Evolutionary conservation across 2,797 vertebrate species (phyloP).

Genomic region (Brachyrhaphis roseni): DNA sequence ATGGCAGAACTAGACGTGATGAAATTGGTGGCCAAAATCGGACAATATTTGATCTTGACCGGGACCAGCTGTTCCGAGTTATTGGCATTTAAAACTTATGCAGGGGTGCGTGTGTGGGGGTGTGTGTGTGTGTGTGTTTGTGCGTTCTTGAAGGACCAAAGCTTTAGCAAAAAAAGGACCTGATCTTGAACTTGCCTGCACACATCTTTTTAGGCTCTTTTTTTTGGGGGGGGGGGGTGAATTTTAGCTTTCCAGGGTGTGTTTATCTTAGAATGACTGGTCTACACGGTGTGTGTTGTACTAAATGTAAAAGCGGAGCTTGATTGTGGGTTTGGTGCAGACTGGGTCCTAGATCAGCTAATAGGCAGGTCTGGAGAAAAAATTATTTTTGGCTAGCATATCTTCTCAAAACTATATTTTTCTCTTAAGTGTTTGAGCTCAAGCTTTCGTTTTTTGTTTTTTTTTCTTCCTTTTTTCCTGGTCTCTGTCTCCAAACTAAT

Average conservation of each 20-base stretch:
- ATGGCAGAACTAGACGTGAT: background rate
- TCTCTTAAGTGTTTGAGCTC: conserved; percentile 38
- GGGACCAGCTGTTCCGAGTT: background rate
- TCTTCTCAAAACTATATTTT: conserved; percentile 62
- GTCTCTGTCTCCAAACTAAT: conserved; percentile 24
- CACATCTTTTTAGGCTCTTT: conserved; percentile 34
- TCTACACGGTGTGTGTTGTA: background rate
- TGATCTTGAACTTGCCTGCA: conserved; percentile 43
- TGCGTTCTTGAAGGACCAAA: conserved; percentile 35
- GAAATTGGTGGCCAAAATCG: background rate
- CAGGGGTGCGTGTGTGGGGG: background rate
- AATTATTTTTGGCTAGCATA: conserved; percentile 51
- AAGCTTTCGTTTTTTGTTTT: conserved; percentile 16
- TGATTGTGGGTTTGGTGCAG: conserved; percentile 21
- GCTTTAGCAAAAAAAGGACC: conserved; percentile 42
- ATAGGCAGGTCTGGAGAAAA: conserved; percentile 21
- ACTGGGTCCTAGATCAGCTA: conserved; percentile 42
- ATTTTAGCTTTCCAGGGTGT: conserved; percentile 29
- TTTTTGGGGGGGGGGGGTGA: background rate
- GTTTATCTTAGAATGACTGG: conserved; percentile 23
- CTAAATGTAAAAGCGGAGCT: background rate
- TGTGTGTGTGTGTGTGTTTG: background rate
- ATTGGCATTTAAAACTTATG: background rate
- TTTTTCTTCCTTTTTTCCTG: background rate
- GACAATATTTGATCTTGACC: background rate